phyloP scores from a whole-genome alignment of 2,113 vertebrate species.

The Trematomus loennbergii region DNA sequence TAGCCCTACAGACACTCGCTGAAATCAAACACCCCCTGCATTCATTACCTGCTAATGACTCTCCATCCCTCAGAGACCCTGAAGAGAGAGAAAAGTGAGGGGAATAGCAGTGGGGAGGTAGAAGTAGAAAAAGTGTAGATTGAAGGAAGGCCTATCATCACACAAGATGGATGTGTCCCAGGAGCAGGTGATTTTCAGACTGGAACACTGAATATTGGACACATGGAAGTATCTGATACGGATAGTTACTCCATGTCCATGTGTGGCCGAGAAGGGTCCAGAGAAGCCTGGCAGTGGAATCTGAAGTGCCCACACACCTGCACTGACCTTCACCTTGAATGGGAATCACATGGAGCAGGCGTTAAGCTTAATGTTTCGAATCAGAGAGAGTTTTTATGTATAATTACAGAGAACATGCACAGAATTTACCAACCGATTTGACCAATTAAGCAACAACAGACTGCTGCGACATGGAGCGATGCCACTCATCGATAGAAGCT shows the following conservation, averaged over 20 bases:
- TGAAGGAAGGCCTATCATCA: constrained; percentile 48
- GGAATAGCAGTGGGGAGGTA: neutral
- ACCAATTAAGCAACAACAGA: constrained; percentile 23
- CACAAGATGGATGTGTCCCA: constrained; percentile 64
- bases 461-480: neutral
- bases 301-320: constrained; percentile 52
- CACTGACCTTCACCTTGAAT: constrained; percentile 63
- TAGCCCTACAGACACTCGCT: constrained; percentile 54
- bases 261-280: constrained; percentile 42
- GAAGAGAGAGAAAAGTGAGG: constrained; percentile 16
- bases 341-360: constrained; percentile 29
- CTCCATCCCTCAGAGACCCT: constrained; percentile 52
- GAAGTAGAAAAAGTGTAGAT: constrained; percentile 41
- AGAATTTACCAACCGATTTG: constrained; percentile 14
- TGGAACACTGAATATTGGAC: constrained; percentile 72
- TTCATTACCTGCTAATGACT: constrained; percentile 78
- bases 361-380: constrained; percentile 38
- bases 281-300: constrained; percentile 40
- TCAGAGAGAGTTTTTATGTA: constrained; percentile 19
- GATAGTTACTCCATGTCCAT: constrained; percentile 58
- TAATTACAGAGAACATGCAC: constrained; percentile 16
- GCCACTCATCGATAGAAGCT: neutral
- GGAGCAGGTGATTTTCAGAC: constrained; percentile 66
- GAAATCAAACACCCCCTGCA: constrained; percentile 62
- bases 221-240: constrained; percentile 66